phyloP scores from a whole-genome alignment of 2,888 invertebrate species.

The Pheosia gnoma region DNA sequence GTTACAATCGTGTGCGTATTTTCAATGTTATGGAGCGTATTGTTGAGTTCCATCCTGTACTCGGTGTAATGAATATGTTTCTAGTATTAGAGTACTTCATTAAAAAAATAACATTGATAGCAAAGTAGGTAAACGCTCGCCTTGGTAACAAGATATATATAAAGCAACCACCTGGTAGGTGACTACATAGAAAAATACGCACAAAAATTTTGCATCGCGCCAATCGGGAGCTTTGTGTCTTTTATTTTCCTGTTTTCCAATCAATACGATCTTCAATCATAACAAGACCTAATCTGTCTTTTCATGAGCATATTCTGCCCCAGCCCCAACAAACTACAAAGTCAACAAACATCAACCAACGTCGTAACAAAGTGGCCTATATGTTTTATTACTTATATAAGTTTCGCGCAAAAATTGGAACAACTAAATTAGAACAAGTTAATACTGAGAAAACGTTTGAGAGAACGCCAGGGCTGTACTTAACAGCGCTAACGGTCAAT shows the following conservation, averaged over 20 bases:
- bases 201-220: too few relatives aligned
- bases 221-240: not conserved
- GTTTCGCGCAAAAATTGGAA: conserved; percentile 27
- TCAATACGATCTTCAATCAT: not conserved
- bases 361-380: conserved; percentile 10
- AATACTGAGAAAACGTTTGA: conserved; percentile 42
- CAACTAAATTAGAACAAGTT: conserved; percentile 45
- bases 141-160: too few relatives aligned
- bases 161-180: too few relatives aligned
- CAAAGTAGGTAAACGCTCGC: too few relatives aligned
- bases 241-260: not conserved
- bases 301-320: conserved; percentile 3
- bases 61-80: too few relatives aligned
- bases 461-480: conserved; percentile 40
- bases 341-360: conserved; percentile 2
- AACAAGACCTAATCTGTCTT: not conserved
- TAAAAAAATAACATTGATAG: too few relatives aligned
- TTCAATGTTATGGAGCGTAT: too few relatives aligned
- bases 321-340: not conserved
- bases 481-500: conserved; percentile 57
- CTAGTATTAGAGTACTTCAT: too few relatives aligned
- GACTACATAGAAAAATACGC: too few relatives aligned
- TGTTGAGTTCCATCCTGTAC: too few relatives aligned
- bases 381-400: conserved; percentile 30
- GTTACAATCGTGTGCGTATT: too few relatives aligned